Base-by-base conservation (phyloP, 2,888 invertebrate genomes). In the Lobophora halterata region DNA sequence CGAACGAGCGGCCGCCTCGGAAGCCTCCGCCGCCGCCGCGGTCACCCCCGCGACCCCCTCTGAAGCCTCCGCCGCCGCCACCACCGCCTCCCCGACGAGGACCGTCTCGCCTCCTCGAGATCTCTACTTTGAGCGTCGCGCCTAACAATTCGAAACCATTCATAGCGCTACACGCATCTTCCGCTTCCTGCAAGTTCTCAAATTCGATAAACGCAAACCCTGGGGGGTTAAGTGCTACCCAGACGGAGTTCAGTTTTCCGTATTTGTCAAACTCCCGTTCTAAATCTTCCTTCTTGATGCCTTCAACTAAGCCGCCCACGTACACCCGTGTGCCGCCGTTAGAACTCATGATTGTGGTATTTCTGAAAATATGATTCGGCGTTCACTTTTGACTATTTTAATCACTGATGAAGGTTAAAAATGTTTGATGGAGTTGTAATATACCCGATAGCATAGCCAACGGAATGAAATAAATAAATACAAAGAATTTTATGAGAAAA, bases 201-300 rank as follows among this genome's bases (percentile, higher is more conserved):
- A 96, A 97, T 88, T 97, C 96, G 77, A 97, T 95, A 89, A 97
- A 97, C 52, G 96, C 97, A 85, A 97, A 97, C 68, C 97, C 96
- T 58, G 96, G 96, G 58, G 97, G 97, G 85, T 97, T 96, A 79
- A 96, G 94, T 57, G 97, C 96, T 61, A 95, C 95, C 96, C 96
- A 97, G 54, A 96, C 96, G 61, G 94, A 95, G 87, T 95, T 95
- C 59, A 97, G 89, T 88, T 96, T 96, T 61, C 97, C 97, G 81
- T 93, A 97, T 88, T 96, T 96, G 67, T 95, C 94, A 79, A 97
- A 97, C 82, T 96, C 95, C 71, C 92, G 90, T 79, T 97, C 96
- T 53, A 97, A 88, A 79, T 97, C 96, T 82, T 97, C 97, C 75
- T 96, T 96, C 87, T 95, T 96, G 75, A 96, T 93, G 73, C 93